Base-by-base conservation (phyloP, 2,113 vertebrate genomes). In the Ptilonorhynchus violaceus region DNA sequence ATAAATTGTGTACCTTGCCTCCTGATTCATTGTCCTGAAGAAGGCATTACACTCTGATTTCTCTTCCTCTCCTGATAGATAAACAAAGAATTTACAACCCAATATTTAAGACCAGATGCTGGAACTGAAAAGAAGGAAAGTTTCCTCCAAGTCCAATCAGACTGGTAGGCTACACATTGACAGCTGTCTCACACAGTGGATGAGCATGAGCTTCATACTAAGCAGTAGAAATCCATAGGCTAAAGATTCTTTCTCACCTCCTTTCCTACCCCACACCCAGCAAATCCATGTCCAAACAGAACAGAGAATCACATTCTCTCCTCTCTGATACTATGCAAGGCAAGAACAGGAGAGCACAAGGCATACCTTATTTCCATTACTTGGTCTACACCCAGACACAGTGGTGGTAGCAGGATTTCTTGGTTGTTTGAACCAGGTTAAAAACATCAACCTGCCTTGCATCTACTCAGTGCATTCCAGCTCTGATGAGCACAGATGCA, bases 61-160 rank as follows among this genome's bases (percentile, higher is more conserved):
- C n/a, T 67, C 49, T 93, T 87, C n/a, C 20, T 67, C 35, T 82
- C 11, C 58, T 88, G 21, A 67, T 27, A 72, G 55, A 91, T 47
- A 78, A 93, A 35, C 35, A 88, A 92, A 69, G n/a, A 95, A 78
- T 85, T 63, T 75, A 42, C 91, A 75, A 75, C 15, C 35, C 30
- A 75, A 14, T 69, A 75, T 82, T 88, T 81, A 75, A 92, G 60
- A 88, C 9, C 15, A 44, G 52, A 44, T 59, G 10, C 9, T 70
- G 19, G 42, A 67, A 67, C 24, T 44, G 56, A 79, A 68, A 74
- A 58, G 19, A 92, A 92, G 23, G 4, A 33, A 79, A 67, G 19
- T 49, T 88, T 76, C 17, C 24, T 80, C 9, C 13, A 20, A 78
- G 53, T 58, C 30, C 25, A 74, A 9, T 16, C 7, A 41, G 81